Conservation (phyloP, 92 coral and sea anemone genomes). For the Epizoanthus fatuus region DNA sequence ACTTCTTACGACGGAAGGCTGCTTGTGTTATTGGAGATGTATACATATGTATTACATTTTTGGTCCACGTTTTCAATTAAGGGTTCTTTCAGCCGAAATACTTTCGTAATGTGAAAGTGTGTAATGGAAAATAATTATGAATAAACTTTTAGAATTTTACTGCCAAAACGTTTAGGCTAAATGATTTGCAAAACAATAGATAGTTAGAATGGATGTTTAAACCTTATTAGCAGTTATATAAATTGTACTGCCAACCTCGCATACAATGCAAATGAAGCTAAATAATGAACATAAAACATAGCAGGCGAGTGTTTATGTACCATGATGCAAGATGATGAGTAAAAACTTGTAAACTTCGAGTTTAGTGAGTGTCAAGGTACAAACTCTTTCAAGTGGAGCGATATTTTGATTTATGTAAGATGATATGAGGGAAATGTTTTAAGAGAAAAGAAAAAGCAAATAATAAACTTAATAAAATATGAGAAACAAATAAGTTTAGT, state of each 20-base stretch:
- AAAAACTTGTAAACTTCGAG: slow-evolving; percentile 5
- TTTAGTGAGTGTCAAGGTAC: not conserved
- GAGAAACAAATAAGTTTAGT: too few species aligned
- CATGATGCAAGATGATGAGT: too few species aligned
- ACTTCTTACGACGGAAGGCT: slow-evolving; percentile 18
- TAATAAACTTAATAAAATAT: too few species aligned
- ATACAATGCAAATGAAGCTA: not conserved
- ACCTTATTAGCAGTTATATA: not conserved
- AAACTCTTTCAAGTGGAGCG: not conserved
- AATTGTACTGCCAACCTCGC: slow-evolving; percentile 12
- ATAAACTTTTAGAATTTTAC: not conserved
- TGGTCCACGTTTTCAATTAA: slow-evolving; percentile 23
- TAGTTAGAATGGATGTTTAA: not conserved
- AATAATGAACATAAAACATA: not conserved
- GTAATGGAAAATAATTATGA: slow-evolving; percentile 2
- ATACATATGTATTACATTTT: not conserved
- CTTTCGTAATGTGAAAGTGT: slow-evolving; percentile 10
- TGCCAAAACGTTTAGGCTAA: slow-evolving; percentile 8
- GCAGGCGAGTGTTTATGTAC: not conserved
- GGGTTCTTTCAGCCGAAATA: not conserved
- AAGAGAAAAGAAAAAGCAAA: too few species aligned
- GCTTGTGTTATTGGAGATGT: not conserved
- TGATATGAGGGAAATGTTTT: too few species aligned
- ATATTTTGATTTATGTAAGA: not conserved
- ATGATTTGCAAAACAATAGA: slow-evolving; percentile 5